Conservation (phyloP, 2,113 vertebrate species). For the Hypocryptadius cinnamomeus region DNA sequence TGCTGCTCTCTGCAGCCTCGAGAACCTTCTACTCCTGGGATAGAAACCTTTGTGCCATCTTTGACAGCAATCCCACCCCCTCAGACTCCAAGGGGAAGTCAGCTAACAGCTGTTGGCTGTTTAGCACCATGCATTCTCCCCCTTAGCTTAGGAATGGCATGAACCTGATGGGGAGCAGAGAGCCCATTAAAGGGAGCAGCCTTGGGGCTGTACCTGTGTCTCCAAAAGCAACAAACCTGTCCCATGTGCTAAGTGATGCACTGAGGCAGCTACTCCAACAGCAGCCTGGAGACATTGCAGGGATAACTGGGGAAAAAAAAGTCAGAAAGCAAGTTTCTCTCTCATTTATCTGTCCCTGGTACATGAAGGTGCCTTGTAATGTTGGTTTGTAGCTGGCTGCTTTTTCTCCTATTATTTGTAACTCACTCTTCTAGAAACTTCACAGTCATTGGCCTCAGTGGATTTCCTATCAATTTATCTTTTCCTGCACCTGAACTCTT, state of each 20-base stretch:
- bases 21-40: neutral
- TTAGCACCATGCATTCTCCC: neutral
- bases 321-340: neutral
- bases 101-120: neutral
- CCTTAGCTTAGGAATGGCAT: neutral
- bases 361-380: neutral
- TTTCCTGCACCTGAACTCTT: neutral
- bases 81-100: neutral
- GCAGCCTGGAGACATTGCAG: neutral
- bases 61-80: neutral
- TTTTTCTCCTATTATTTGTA: neutral
- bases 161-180: fast-evolving
- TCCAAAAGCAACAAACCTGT: neutral
- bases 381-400: neutral
- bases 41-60: neutral
- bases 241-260: neutral
- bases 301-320: neutral
- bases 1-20: neutral
- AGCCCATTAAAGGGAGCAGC: neutral
- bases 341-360: neutral
- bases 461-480: neutral
- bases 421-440: neutral
- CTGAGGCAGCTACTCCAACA: neutral
- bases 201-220: neutral
- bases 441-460: neutral